These are phyloP conservation scores for Apis florea DNA, from an alignment of 1,140 invertebrate species.

Conservation along the genomic window DNA sequence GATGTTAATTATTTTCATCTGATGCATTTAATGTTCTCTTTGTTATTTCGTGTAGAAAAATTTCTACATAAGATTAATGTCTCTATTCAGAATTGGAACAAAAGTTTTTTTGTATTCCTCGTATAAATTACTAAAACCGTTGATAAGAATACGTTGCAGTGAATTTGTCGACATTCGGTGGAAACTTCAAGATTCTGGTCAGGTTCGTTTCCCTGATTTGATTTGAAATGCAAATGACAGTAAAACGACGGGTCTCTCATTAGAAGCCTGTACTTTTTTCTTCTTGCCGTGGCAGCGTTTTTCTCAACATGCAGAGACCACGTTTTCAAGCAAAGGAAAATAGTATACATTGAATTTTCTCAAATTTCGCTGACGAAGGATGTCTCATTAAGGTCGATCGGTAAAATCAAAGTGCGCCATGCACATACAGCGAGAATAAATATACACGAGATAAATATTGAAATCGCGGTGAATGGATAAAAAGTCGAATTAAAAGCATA, in stretches of 20 bases:
- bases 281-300: constrained; percentile 4
- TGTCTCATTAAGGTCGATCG: constrained; percentile 27
- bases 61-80: neutral
- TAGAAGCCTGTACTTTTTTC: constrained; percentile 15
- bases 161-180: neutral
- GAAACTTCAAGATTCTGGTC: constrained; percentile 35
- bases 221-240: constrained; percentile 52
- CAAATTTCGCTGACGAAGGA: neutral
- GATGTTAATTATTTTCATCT: too few relatives aligned
- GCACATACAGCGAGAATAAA: too few relatives aligned
- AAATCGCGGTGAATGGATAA: neutral
- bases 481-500: neutral
- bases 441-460: neutral
- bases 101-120: neutral
- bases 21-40: too few relatives aligned
- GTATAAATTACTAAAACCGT: neutral
- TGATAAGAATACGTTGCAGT: neutral
- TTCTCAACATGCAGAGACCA: neutral
- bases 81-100: neutral
- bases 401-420: neutral
- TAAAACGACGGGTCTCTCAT: constrained; percentile 46
- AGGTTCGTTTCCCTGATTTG: constrained; percentile 51
- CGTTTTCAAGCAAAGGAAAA: neutral
- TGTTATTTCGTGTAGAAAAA: neutral
- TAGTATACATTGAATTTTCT: neutral